Evolutionary conservation across 2,113 vertebrate genomes (phyloP).

Genomic region (Psilopogon haemacephalus): DNA sequence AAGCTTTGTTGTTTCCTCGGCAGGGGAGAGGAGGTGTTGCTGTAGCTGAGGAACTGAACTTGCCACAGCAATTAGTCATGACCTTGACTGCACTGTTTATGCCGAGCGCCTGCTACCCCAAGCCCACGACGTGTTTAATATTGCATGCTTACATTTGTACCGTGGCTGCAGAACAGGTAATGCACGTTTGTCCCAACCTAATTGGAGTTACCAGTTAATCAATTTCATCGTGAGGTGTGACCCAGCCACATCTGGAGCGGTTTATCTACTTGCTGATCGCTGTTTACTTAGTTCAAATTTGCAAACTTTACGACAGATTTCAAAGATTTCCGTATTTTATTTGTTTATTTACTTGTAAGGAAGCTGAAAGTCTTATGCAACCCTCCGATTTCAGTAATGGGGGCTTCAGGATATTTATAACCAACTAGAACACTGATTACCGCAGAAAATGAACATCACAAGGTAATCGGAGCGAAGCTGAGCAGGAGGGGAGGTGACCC

Average conservation of each 20-base stretch:
- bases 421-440: rapidly evolving
- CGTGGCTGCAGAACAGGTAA: background rate
- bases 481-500: rapidly evolving
- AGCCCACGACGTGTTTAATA: rapidly evolving
- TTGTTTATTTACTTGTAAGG: background rate
- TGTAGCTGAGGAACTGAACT: background rate
- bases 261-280: background rate
- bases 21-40: background rate
- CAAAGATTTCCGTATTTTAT: rapidly evolving
- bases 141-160: rapidly evolving
- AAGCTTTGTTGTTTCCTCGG: background rate
- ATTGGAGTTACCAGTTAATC: rapidly evolving
- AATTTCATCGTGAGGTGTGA: rapidly evolving
- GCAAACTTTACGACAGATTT: background rate
- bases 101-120: rapidly evolving
- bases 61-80: background rate
- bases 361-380: background rate
- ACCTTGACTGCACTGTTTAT: background rate
- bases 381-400: background rate
- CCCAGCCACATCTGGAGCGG: too few species aligned
- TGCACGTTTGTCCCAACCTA: rapidly evolving
- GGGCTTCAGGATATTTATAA: background rate
- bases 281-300: background rate
- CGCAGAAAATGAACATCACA: background rate
- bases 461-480: rapidly evolving